phyloP scores from a whole-genome alignment of 2,888 invertebrate species.

The Erebia epiphron region DNA sequence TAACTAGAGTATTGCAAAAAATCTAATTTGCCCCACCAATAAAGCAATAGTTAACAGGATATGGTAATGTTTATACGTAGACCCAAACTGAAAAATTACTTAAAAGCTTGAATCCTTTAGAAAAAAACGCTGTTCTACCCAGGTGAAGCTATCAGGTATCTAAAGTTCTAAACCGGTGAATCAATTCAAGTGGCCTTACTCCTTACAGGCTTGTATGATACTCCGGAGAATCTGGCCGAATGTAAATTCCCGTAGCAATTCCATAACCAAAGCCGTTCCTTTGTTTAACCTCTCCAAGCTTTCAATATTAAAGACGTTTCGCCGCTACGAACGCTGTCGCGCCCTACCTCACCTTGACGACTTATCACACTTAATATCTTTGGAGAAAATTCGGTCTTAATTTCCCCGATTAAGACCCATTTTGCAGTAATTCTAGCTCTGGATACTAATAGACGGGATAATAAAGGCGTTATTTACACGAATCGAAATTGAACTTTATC shows the following conservation, averaged over 20 bases:
- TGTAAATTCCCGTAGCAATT: constrained; percentile 42
- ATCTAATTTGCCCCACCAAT: no score
- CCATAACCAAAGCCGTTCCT: constrained; percentile 41
- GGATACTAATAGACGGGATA: constrained; percentile 27
- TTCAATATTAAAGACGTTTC: constrained; percentile 64
- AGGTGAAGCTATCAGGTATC: background rate
- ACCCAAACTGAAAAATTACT: background rate
- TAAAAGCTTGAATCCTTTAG: background rate
- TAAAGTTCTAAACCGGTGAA: background rate
- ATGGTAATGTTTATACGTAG: background rate
- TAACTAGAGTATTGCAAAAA: no score
- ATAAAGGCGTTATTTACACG: constrained; percentile 46
- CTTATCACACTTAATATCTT: constrained; percentile 45
- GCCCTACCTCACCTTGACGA: constrained; percentile 43
- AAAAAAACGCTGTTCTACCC: background rate
- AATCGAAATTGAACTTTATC: constrained; percentile 61
- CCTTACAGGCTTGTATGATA: constrained; percentile 15
- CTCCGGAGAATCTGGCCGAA: constrained; percentile 37
- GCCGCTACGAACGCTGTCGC: constrained; percentile 55
- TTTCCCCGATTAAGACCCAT: constrained; percentile 44
- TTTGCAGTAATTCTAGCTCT: constrained; percentile 22
- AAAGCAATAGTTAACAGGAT: background rate
- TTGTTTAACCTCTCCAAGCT: constrained; percentile 57
- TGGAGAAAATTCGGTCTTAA: constrained; percentile 58
- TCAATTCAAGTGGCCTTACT: constrained; percentile 26